Conservation (phyloP, 2,797 vertebrate genomes). For the Chanos chanos region DNA sequence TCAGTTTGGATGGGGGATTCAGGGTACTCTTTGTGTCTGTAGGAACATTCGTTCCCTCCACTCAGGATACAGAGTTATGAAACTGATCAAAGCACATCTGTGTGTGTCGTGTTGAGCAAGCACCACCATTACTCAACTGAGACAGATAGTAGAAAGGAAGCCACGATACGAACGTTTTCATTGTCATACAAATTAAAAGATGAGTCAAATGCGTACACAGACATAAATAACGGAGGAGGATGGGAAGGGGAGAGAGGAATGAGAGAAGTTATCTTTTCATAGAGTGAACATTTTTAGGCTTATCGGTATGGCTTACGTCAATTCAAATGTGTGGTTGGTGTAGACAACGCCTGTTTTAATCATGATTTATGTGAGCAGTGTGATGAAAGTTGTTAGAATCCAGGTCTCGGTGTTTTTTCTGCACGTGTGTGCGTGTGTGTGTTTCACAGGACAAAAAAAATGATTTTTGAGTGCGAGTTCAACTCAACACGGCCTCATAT, state of each 20-base stretch:
- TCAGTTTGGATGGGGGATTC: neutral
- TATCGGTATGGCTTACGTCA: too few species aligned
- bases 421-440: slow-evolving; percentile 12
- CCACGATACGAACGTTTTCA: slow-evolving; percentile 6
- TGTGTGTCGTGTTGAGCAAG: slow-evolving; percentile 25
- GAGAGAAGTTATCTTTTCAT: too few species aligned
- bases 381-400: too few species aligned
- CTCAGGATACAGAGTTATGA: slow-evolving; percentile 18
- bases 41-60: slow-evolving; percentile 4
- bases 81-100: slow-evolving; percentile 46
- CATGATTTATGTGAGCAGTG: too few species aligned
- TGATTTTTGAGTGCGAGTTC: neutral
- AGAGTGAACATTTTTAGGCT: too few species aligned
- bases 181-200: neutral
- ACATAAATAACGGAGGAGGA: neutral
- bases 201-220: neutral
- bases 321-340: too few species aligned
- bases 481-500: neutral
- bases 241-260: neutral
- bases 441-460: neutral
- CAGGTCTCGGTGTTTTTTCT: too few species aligned
- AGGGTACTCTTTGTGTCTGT: neutral
- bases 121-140: slow-evolving; percentile 12
- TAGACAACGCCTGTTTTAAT: too few species aligned
- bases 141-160: slow-evolving; percentile 5